Conservation (phyloP, 1,140 invertebrate species). For the Eciton burchellii region DNA sequence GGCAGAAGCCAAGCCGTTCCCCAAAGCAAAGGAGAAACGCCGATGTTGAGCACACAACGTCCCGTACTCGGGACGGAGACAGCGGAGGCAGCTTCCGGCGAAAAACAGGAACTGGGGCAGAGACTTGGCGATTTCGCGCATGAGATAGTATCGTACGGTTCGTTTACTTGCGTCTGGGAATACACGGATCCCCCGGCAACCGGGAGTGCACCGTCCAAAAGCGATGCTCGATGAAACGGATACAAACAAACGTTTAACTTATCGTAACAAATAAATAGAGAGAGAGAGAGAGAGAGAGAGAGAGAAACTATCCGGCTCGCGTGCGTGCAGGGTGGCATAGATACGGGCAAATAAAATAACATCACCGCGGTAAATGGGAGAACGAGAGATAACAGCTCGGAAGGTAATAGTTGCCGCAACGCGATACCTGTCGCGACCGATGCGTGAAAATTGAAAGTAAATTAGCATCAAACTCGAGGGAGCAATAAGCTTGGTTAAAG, state of each 20-base stretch:
- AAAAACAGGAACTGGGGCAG: conserved; percentile 70
- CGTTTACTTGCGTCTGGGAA: conserved; percentile 70
- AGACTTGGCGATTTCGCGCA: conserved; percentile 69
- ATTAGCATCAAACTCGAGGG: conserved; percentile 11
- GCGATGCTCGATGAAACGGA: conserved; percentile 31
- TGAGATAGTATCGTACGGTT: conserved; percentile 69
- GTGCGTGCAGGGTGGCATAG: neutral
- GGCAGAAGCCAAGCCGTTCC: conserved; percentile 25
- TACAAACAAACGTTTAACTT: conserved; percentile 60
- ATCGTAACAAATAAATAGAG: conserved; percentile 49
- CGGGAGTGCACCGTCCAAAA: conserved; percentile 32
- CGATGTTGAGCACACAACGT: conserved; percentile 9
- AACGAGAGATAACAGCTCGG: conserved; percentile 7
- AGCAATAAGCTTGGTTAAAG: conserved; percentile 22
- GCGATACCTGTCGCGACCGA: neutral
- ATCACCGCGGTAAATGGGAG: conserved; percentile 18
- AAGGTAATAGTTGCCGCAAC: neutral
- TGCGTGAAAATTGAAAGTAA: conserved; percentile 13
- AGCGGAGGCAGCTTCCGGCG: conserved; percentile 46
- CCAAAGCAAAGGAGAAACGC: conserved; percentile 27
- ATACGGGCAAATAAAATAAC: conserved; percentile 39
- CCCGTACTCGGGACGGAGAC: conserved; percentile 14
- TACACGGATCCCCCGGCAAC: conserved; percentile 57
- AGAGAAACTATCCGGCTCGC: neutral
- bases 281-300: too few species aligned